A percentile compares a stretch with the other conserved stretches of the same genome.
phyloP scores from a whole-genome alignment of 2,113 vertebrate genomes.

The Aplodontia rufa region DNA sequence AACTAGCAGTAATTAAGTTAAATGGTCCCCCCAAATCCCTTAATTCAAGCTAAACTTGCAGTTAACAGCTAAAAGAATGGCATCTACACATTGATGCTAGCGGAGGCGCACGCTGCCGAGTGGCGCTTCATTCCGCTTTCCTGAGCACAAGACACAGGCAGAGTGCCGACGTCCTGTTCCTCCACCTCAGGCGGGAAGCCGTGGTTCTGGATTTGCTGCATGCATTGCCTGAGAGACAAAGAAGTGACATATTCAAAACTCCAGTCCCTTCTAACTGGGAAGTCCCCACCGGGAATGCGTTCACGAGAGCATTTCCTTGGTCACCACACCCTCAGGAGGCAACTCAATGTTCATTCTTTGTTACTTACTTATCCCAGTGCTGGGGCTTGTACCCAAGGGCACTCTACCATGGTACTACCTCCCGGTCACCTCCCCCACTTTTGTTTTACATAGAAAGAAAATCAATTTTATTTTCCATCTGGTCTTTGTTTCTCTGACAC shows the following conservation, averaged over 20 bases:
- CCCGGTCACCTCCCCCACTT: no score
- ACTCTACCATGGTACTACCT: no score
- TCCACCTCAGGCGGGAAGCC: conserved; percentile 85
- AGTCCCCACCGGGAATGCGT: fast-evolving
- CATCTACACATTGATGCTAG: conserved; percentile 88
- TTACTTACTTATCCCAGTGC: background rate
- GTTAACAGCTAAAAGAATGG: conserved; percentile 69
- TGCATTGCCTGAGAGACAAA: conserved; percentile 88
- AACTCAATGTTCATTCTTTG: background rate
- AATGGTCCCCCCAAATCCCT: conserved; percentile 83
- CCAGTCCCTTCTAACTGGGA: background rate
- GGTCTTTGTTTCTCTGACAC: no score
- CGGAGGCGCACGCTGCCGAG: conserved; percentile 86
- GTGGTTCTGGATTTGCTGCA: conserved; percentile 89
- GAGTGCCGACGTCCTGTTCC: conserved; percentile 83
- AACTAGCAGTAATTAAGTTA: conserved; percentile 87
- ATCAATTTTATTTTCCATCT: no score
- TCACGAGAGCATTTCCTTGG: background rate
- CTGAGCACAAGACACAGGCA: conserved; percentile 90
- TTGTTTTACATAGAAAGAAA: no score
- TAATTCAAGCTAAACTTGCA: conserved; percentile 79
- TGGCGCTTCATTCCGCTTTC: conserved; percentile 91
- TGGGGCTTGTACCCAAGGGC: background rate
- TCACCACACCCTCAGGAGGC: background rate
- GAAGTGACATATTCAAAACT: background rate